Evolutionary conservation across 2,113 vertebrate genomes (phyloP).

Genomic region (Jacana jacana): DNA sequence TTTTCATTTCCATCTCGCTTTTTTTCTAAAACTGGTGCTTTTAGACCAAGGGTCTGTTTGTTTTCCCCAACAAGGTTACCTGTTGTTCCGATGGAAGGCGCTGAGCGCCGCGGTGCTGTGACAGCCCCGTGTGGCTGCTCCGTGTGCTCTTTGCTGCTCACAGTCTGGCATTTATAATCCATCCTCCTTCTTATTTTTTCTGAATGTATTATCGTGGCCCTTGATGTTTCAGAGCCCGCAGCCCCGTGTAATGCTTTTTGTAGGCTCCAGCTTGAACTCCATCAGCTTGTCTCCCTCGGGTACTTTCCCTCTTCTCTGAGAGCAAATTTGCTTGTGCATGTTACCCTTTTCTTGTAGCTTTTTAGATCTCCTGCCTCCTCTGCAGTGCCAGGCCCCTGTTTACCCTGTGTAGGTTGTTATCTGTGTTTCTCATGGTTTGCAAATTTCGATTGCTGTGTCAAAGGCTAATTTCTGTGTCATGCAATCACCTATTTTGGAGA

Average conservation of each 20-base stretch:
- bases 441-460: background rate
- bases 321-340: background rate
- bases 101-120: background rate
- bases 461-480: background rate
- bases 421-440: background rate
- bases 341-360: background rate
- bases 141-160: background rate
- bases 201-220: background rate
- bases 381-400: background rate
- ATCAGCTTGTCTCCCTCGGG: constrained; percentile 21
- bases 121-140: background rate
- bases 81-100: background rate
- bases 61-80: background rate
- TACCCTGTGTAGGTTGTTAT: background rate
- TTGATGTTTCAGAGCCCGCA: constrained; percentile 32
- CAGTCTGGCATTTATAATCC: background rate
- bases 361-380: background rate
- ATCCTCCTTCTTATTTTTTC: background rate
- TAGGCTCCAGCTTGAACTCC: constrained; percentile 20
- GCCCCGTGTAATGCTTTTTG: constrained; percentile 13
- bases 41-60: background rate
- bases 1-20: background rate
- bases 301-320: background rate
- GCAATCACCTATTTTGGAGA: background rate
- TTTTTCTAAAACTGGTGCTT: background rate